phyloP scores from a whole-genome alignment of 2,888 invertebrate genomes.

The Lissocephala sabroskyi region DNA sequence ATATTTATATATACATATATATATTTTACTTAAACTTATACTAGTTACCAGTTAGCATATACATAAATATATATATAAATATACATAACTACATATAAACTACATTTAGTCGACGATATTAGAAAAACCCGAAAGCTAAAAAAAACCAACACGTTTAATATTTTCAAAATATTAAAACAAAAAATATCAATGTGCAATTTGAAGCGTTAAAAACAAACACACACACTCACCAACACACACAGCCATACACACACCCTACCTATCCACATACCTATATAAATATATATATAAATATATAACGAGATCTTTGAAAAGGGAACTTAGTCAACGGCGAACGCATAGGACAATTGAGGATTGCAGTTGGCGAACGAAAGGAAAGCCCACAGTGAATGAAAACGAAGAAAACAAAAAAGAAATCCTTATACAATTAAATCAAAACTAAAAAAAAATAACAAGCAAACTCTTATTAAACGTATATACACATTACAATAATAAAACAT shows the following conservation, averaged over 20 bases:
- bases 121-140: conserved; percentile 25
- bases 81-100: conserved; percentile 30
- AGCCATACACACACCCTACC: conserved; percentile 6
- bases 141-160: conserved; percentile 44
- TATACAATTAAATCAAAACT: conserved; percentile 47
- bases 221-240: conserved; percentile 11
- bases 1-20: conserved; percentile 47
- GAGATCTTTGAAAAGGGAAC: conserved; percentile 1
- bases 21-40: conserved; percentile 62
- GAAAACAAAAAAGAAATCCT: neutral
- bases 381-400: conserved; percentile 11
- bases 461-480: conserved; percentile 26
- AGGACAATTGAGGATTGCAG: too few species aligned
- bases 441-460: conserved; percentile 14
- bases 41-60: conserved; percentile 35
- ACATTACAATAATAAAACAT: conserved; percentile 33
- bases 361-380: too few species aligned
- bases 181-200: conserved; percentile 69
- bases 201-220: conserved; percentile 42
- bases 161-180: conserved; percentile 64
- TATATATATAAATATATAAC: conserved; percentile 27
- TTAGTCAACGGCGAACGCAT: conserved; percentile 17
- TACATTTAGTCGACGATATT: conserved; percentile 53
- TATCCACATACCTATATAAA: conserved; percentile 21
- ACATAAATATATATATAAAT: conserved; percentile 38